Evolutionary conservation across 2,113 vertebrate species (phyloP).

Genomic region (Centropus bengalensis): DNA sequence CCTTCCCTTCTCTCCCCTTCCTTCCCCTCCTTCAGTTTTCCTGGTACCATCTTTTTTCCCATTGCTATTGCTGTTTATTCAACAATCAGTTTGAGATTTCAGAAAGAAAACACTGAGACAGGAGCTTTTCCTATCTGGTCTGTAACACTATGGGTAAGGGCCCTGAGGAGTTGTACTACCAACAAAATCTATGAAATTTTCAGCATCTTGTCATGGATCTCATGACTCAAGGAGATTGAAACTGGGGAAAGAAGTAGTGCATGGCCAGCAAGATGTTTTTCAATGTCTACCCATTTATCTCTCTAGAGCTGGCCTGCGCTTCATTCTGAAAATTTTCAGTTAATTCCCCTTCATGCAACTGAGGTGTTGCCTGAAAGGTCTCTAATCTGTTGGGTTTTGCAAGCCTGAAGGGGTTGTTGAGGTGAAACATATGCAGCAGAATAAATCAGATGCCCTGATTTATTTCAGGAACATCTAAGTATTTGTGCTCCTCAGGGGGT

Average conservation of each 20-base stretch:
- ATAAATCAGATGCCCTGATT: background rate
- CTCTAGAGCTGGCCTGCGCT: background rate
- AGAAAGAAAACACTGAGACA: background rate
- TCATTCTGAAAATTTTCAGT: background rate
- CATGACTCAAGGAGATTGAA: background rate
- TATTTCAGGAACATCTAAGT: background rate
- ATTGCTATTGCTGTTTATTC: background rate
- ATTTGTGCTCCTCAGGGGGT: background rate
- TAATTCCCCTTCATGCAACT: background rate
- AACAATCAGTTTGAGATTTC: background rate
- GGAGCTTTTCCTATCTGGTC: background rate
- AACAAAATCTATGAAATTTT: background rate
- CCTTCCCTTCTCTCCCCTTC: background rate
- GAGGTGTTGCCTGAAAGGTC: background rate
- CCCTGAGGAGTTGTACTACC: background rate
- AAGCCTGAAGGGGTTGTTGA: background rate
- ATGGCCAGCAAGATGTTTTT: background rate
- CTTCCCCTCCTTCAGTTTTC: background rate
- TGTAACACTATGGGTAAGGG: rapidly evolving
- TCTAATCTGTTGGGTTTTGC: background rate
- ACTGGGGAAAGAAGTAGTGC: background rate
- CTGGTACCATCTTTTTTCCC: background rate
- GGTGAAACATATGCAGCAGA: background rate
- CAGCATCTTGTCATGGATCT: background rate
- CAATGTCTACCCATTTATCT: background rate